Conservation (phyloP, 1,140 invertebrate genomes). For the Gonioctena quinquepunctata region DNA sequence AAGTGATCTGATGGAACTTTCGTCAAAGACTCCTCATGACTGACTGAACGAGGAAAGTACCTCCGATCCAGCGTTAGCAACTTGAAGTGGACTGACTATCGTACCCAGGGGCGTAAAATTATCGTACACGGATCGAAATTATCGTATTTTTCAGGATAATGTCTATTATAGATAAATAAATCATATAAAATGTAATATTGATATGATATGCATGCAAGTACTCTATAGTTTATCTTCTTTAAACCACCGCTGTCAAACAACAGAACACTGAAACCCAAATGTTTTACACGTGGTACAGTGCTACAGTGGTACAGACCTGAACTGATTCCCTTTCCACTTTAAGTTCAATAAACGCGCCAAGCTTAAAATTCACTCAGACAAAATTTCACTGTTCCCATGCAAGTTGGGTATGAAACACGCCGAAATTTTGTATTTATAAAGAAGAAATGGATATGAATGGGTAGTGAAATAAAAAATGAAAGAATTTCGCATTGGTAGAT, state of each 20-base stretch:
- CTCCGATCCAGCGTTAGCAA: background rate
- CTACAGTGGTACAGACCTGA: background rate
- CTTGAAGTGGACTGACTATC: background rate
- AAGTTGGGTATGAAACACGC: background rate
- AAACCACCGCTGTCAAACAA: background rate
- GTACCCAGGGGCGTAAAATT: background rate
- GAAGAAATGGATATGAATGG: background rate
- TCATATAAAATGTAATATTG: background rate
- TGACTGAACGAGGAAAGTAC: too few relatives aligned
- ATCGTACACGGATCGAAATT: background rate
- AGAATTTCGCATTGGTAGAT: too few relatives aligned
- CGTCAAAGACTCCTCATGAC: too few relatives aligned
- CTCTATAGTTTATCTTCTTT: background rate
- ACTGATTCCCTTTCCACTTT: background rate
- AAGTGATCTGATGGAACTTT: too few relatives aligned
- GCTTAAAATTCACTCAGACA: background rate
- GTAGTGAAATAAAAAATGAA: background rate
- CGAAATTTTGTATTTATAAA: background rate
- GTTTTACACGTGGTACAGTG: too few relatives aligned
- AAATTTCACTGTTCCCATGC: background rate
- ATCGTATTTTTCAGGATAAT: background rate
- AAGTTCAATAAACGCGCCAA: background rate
- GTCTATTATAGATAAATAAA: background rate
- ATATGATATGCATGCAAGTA: background rate
- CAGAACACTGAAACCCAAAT: background rate